phyloP scores from a whole-genome alignment of 2,113 vertebrate species.

The Gulo gulo region DNA sequence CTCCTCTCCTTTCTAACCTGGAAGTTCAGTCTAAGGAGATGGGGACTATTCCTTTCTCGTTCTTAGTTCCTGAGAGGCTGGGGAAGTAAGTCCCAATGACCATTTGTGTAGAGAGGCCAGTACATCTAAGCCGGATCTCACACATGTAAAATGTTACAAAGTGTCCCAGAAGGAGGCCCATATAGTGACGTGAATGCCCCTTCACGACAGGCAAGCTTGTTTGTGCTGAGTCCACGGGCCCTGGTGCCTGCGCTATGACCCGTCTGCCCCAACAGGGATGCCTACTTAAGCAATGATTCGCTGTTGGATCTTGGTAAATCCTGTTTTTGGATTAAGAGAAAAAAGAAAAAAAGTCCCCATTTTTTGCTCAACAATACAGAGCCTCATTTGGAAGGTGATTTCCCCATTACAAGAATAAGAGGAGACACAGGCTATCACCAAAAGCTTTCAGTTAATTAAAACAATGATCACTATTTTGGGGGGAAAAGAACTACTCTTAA shows the following conservation, averaged over 20 bases:
- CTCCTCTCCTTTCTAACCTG: not conserved
- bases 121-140: not conserved
- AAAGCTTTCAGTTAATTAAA: not conserved
- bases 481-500: not conserved
- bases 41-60: not conserved
- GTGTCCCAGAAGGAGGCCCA: not conserved
- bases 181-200: not conserved
- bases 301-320: not conserved
- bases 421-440: not conserved
- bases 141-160: not conserved
- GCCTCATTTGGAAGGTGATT: not conserved
- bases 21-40: not conserved
- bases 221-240: not conserved
- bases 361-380: not conserved
- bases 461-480: not conserved
- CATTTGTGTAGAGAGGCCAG: not conserved
- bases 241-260: not conserved
- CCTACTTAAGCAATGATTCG: not conserved
- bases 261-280: not conserved
- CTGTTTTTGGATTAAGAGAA: not conserved
- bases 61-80: not conserved
- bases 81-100: not conserved
- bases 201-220: not conserved
- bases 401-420: not conserved
- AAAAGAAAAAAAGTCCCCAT: not conserved